Base-by-base conservation (phyloP, 2,888 invertebrate genomes). In the Lysandra coridon region DNA sequence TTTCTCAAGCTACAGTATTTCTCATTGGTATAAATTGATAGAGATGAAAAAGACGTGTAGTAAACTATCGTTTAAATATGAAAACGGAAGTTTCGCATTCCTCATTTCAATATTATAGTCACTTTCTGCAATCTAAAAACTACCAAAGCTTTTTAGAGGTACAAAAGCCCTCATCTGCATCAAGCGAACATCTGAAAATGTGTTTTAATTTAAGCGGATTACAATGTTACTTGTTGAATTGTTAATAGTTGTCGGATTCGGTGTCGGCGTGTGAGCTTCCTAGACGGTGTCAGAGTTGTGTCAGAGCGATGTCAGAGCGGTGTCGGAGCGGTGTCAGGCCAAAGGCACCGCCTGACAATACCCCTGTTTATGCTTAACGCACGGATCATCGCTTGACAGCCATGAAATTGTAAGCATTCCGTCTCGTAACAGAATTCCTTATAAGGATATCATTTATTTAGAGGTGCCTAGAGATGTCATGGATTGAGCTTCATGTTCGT, bases 291-390 rank as follows among this genome's bases (percentile, higher is more conserved):
- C 69, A 69, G 86, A 87, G 86, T 86, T 84, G 85, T 84, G 85
- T 84, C 81, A 80, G 84, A 82, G 86, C 89, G 90, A 92, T 91
- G 91, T 89, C 85, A 89, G 90, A 91, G 40, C 40, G 40, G 7
- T 44, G 44, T 44, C 44, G 1, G 44, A 44, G 90, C 89, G 85
- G 85, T 84, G 85, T 84, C 81, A 80, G 84, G 82, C 85, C 89
- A 91, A 92, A 92, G 91, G 89, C 85, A 88, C 90, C 91, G 90
- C 88, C 30, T 84, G 84, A 93, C 92, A 94, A 93, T 92, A 89
- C 91, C 88, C 88, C 90, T 92, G 92, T 93, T 49, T 93, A 92
- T 92, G 93, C 92, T 92, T 91, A 88, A 91, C 93, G 89, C 89
- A 88, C 91, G 87, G 88, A 88, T 86, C 87, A 88, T 88, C 85